phyloP scores from a whole-genome alignment of 2,888 invertebrate genomes.

The Tetropium fuscum region DNA sequence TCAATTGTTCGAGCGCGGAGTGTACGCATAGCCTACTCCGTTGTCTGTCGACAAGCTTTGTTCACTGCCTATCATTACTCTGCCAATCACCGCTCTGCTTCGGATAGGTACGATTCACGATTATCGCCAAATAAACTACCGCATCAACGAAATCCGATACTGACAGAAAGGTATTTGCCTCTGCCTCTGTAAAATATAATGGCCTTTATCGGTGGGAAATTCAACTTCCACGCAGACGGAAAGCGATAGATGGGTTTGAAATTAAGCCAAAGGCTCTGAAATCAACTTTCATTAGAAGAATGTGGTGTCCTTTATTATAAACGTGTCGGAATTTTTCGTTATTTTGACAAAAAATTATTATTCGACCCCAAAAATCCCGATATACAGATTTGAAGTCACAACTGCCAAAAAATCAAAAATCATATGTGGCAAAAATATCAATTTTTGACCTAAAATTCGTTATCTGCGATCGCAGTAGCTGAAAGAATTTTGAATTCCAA shows the following conservation, averaged over 20 bases:
- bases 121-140: conserved; percentile 42
- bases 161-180: conserved; percentile 35
- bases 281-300: too few relatives aligned
- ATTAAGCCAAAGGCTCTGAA: background rate
- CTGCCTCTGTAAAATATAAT: conserved; percentile 22
- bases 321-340: too few relatives aligned
- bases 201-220: conserved; percentile 11
- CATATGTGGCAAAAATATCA: too few relatives aligned
- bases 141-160: conserved; percentile 40
- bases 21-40: conserved; percentile 58
- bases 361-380: too few relatives aligned
- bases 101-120: conserved; percentile 36
- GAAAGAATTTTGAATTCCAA: too few relatives aligned
- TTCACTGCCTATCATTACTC: conserved; percentile 64
- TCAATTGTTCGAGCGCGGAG: conserved; percentile 61
- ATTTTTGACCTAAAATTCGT: too few relatives aligned
- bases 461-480: too few relatives aligned
- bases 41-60: conserved; percentile 63
- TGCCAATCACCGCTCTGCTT: conserved; percentile 59
- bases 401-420: too few relatives aligned
- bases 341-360: too few relatives aligned
- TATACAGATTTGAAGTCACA: too few relatives aligned
- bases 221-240: background rate
- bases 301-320: too few relatives aligned
- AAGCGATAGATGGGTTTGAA: conserved; percentile 2